Base-by-base conservation (phyloP, 2,888 invertebrate species). In the Conistra vaccinii region DNA sequence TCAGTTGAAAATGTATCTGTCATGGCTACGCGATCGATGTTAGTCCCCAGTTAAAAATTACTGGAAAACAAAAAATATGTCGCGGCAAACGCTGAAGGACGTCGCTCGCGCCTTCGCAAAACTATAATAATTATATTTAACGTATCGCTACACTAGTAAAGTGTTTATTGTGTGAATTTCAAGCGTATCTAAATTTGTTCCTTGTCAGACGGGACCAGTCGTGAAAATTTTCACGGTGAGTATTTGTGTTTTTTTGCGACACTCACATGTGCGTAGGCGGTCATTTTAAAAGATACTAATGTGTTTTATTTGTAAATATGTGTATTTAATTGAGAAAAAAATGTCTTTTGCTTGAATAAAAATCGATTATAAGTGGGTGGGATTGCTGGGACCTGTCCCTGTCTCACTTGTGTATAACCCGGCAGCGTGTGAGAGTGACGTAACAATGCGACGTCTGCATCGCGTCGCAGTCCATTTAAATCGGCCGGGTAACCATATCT, bases 301-400 rank as follows among this genome's bases (percentile, higher is more conserved):
- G 80, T 88, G 81, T 89, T 90, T 84, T 84, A 83, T 85, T 85
- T 83, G 79, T 85, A 78, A 84, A 86, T 89, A 80, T 80, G 74
- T 81, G 75, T 81, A 81, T 88, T 90, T 91, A 90, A 87, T 84
- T 88, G 80, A 76, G 83, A 85, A 89, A 88, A 89, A 80, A 83
- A 78, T 82, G 58, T 82, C 76, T 85, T 84, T 84, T 87, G 91
- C 90, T 91, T 90, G 88, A 92, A 91, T 95, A 94, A 96, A 96
- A 96, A 96, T 96, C 96, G 96, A 96, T 96, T 93, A 91, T 90
- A 94, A 90, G 94, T 96, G 96, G 96, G 96, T 96, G 96, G 95
- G 95, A 91, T 93, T 90, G 91, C 89, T 87, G 86, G 87, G 87
- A 80, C 76, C 60, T 80, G 67, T 80, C 80, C 70, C 84, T 69